Evolutionary conservation across 1,140 invertebrate species (phyloP).

Genomic region (Ephestia elutella): DNA sequence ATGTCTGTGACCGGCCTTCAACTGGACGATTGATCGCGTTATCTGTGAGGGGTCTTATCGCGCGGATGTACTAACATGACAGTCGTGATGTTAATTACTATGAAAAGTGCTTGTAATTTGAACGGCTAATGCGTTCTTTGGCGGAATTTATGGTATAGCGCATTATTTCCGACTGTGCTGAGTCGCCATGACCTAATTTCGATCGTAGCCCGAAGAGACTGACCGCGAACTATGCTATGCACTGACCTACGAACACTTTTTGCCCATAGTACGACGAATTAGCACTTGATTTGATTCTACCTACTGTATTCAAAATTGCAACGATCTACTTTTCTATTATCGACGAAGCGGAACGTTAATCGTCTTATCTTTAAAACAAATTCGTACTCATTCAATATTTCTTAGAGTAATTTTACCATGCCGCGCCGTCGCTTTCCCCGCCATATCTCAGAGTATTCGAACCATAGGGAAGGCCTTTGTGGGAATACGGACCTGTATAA

Average conservation of each 20-base stretch:
- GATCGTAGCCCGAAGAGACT: slow-evolving; percentile 7
- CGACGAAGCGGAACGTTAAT: too few relatives aligned
- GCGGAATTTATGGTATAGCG: slow-evolving; percentile 9
- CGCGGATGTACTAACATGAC: slow-evolving; percentile 6
- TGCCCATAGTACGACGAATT: too few relatives aligned
- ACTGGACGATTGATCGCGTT: background rate
- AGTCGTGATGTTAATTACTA: slow-evolving; percentile 17
- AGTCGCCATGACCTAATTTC: slow-evolving; percentile 12
- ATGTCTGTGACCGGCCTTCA: slow-evolving; percentile 2
- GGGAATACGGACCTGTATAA: slow-evolving; percentile 40
- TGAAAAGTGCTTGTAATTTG: slow-evolving; percentile 23
- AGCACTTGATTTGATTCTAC: too few relatives aligned
- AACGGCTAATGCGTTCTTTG: slow-evolving; percentile 21
- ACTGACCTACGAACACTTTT: background rate
- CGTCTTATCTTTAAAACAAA: too few relatives aligned
- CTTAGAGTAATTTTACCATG: background rate
- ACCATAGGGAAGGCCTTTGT: slow-evolving; percentile 25
- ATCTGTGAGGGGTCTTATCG: background rate
- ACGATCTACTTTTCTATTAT: too few relatives aligned
- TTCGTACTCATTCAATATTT: background rate
- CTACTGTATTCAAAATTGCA: too few relatives aligned
- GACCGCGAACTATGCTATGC: slow-evolving; percentile 8
- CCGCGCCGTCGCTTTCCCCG: background rate
- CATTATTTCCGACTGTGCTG: background rate
- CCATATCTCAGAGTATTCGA: background rate